Conservation (phyloP, 2,888 invertebrate genomes). For the Drosophila recens region DNA sequence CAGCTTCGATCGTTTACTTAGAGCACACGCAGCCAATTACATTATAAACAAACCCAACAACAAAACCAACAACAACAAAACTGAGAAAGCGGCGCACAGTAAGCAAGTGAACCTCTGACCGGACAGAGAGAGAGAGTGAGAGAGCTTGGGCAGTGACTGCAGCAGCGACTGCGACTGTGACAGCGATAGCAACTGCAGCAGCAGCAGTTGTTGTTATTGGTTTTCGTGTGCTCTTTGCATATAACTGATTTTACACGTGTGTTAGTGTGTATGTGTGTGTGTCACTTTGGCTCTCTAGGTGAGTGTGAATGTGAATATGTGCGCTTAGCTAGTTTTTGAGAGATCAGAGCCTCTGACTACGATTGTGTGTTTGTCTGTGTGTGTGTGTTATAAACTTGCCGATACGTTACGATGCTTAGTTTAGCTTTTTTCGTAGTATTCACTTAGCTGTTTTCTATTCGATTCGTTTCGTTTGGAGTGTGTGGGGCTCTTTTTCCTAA, state of each 20-base stretch:
- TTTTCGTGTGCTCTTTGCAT: constrained; percentile 44
- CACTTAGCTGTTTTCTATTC: constrained; percentile 61
- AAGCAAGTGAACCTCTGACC: constrained; percentile 67
- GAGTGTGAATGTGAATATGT: constrained; percentile 23
- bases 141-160: constrained; percentile 20
- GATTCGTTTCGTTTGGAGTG: constrained; percentile 48
- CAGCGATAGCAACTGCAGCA: constrained; percentile 9
- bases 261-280: constrained; percentile 8
- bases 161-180: constrained; percentile 20
- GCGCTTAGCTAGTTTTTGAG: constrained; percentile 53
- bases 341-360: constrained; percentile 25
- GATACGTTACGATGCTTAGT: constrained; percentile 48
- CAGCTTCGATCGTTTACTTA: constrained; percentile 50
- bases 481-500: constrained; percentile 70
- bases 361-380: constrained; percentile 18
- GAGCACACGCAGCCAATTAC: constrained; percentile 47
- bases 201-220: constrained; percentile 8
- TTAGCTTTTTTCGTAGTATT: constrained; percentile 37
- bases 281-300: constrained; percentile 12
- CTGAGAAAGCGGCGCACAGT: constrained; percentile 55
- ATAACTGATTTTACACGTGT: constrained; percentile 11
- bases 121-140: constrained; percentile 22
- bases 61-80: constrained; percentile 26
- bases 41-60: background rate
- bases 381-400: constrained; percentile 52